Evolutionary conservation across 2,797 vertebrate genomes (phyloP).

Genomic region (Microchirus variegatus): DNA sequence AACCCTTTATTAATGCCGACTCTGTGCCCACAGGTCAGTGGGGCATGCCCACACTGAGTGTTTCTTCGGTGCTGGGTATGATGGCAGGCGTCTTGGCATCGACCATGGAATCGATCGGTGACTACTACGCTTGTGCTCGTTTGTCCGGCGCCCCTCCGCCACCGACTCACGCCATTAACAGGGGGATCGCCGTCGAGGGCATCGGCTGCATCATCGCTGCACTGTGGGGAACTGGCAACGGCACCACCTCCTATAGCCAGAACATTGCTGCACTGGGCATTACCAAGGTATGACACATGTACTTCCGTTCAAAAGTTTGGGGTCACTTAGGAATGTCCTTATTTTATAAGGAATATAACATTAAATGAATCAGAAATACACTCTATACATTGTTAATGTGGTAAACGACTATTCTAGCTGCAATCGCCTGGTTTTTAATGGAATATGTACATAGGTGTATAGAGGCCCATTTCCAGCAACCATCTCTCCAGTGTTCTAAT

Average conservation of each 20-base stretch:
- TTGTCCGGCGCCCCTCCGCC: conserved; percentile 83
- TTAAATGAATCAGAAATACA: no score
- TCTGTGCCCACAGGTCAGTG: conserved; percentile 77
- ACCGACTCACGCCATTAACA: conserved; percentile 83
- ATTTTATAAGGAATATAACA: no score
- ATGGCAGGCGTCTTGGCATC: conserved; percentile 83
- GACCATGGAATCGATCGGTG: conserved; percentile 85
- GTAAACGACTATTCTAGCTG: no score
- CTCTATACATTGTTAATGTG: no score
- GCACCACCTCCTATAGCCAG: conserved; percentile 86
- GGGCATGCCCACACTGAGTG: conserved; percentile 83
- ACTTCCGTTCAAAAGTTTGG: no score
- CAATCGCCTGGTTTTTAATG: no score
- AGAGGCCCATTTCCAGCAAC: no score
- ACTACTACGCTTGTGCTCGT: conserved; percentile 84
- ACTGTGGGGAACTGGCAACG: conserved; percentile 85
- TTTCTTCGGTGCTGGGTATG: conserved; percentile 85
- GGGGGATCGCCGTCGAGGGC: conserved; percentile 85
- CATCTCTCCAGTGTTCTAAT: no score
- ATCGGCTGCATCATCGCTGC: conserved; percentile 84
- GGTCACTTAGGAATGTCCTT: no score
- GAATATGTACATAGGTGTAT: no score
- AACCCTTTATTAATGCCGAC: background rate
- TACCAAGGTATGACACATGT: conserved; percentile 86
- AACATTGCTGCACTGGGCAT: conserved; percentile 86